Evolutionary conservation across 2,113 vertebrate genomes (phyloP), one percentile per base, ranked within the genome.

Genomic region (Siniperca knerii): DNA sequence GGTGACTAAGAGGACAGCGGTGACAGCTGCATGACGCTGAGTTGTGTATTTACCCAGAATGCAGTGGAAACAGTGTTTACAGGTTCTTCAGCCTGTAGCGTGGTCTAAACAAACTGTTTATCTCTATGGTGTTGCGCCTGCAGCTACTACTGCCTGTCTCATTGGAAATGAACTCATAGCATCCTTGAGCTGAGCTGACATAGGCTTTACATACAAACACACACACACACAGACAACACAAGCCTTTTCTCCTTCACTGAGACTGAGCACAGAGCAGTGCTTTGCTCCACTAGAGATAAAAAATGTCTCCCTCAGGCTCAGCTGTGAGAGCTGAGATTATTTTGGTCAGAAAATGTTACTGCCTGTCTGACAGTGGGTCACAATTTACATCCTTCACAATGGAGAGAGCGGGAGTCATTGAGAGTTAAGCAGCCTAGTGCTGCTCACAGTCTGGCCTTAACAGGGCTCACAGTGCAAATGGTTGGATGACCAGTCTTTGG

Each of bases 21-120:
- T 90, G 90, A 91, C 93, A 92, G 91, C 88, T 87, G 84, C 68
- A 61, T 91, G 90, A 93, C 44, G 55, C 88, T 89, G 91, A 91
- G 86, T 91, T 88, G 90, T 89, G 91, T 90, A 87, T 92, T 91
- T 94, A 93, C 87, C 90, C 92, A 93, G 87, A 94, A 94, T 92
- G 90, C 93, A 92, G 42, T 66, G 57, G 76, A 85, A 93, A 90
- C 46, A 61, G 87, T 87, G 91, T 93, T 90, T 92, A 92, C 92
- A 92, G 93, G 93, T 94, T 89, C 54, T 82, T 72, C 89, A 62
- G 92, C 91, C 91, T 88, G 83, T 90, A 90, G 92, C 83, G 8
- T 67, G 75, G 73, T 92, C 90, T 90, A 93, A 95, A 93, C 91
- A 92, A 95, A 92, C 88, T 93, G 91, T 94, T 95, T 94, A 94